Evolutionary conservation across 2,113 vertebrate species (phyloP).

Genomic region (Nothocercus julius): DNA sequence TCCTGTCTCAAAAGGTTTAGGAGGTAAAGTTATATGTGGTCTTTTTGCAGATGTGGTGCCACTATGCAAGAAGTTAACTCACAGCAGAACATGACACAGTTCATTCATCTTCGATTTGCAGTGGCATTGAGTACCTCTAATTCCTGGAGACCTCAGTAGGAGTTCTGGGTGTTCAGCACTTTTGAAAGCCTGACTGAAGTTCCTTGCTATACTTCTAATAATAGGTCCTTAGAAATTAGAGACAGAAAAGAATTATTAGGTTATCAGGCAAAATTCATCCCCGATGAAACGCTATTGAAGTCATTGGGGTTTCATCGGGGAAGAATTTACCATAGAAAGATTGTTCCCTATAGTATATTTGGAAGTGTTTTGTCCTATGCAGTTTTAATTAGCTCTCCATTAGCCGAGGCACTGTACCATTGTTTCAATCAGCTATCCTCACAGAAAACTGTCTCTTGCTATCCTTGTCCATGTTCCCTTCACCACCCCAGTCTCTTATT

Average conservation of each 20-base stretch:
- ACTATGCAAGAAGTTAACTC: neutral
- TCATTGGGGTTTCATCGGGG: slow-evolving; percentile 24
- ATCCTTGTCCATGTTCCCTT: neutral
- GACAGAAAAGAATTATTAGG: slow-evolving; percentile 48
- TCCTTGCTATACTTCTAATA: slow-evolving; percentile 18
- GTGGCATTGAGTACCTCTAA: neutral
- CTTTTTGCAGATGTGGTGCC: neutral
- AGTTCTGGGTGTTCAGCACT: slow-evolving; percentile 27
- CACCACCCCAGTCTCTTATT: neutral
- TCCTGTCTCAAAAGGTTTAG: neutral
- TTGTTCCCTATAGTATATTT: slow-evolving; percentile 48
- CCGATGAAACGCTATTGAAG: slow-evolving; percentile 46
- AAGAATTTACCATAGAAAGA: slow-evolving; percentile 46
- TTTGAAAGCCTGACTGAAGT: slow-evolving; percentile 28
- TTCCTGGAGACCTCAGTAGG: neutral
- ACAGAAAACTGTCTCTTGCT: neutral
- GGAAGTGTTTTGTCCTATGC: slow-evolving; percentile 51
- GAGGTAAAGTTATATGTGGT: neutral
- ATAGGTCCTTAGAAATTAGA: slow-evolving; percentile 35
- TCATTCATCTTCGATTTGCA: neutral
- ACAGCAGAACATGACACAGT: neutral
- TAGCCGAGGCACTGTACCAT: slow-evolving; percentile 53
- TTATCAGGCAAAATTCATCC: slow-evolving; percentile 55
- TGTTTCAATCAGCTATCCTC: slow-evolving; percentile 19
- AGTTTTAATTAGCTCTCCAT: slow-evolving; percentile 62